Conservation (phyloP, 2,888 invertebrate species). For the Bombyx huttoni region DNA sequence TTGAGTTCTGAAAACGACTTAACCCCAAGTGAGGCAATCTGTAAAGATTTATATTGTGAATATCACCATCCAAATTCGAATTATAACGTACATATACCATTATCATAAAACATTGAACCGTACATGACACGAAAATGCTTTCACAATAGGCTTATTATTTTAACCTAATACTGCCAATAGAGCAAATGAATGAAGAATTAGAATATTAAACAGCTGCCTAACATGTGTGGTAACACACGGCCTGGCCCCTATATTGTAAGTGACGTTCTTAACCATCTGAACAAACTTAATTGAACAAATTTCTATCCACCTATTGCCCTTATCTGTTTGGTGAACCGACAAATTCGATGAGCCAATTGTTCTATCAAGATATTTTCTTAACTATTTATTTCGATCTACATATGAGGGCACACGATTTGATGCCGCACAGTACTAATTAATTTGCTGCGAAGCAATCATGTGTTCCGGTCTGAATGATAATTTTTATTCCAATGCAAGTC, state of each 20-base stretch:
- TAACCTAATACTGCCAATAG: constrained; percentile 1
- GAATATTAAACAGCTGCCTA: constrained; percentile 7
- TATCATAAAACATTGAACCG: too few relatives aligned
- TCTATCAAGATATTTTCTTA: constrained; percentile 1
- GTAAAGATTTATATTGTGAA: too few relatives aligned
- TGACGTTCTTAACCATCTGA: constrained; percentile 64
- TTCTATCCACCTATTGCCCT: constrained; percentile 62
- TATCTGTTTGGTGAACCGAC: constrained; percentile 36
- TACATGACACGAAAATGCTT: not conserved
- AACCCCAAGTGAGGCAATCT: too few relatives aligned
- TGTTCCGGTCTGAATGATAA: too few relatives aligned
- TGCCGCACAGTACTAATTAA: too few relatives aligned
- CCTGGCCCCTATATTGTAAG: constrained; percentile 44
- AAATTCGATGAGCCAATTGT: constrained; percentile 37
- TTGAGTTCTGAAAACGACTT: too few relatives aligned
- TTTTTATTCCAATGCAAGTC: too few relatives aligned
- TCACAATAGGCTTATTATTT: not conserved
- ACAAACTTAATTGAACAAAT: constrained; percentile 66
- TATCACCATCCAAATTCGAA: too few relatives aligned
- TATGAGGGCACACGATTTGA: not conserved
- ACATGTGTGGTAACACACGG: constrained; percentile 43
- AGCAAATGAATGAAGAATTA: constrained; percentile 1
- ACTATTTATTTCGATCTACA: not conserved
- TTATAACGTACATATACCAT: too few relatives aligned
- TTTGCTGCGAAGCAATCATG: too few relatives aligned